These are phyloP conservation scores for Athrips mouffetella DNA, from an alignment of 2,888 invertebrate genomes.

Conservation along the genomic window DNA sequence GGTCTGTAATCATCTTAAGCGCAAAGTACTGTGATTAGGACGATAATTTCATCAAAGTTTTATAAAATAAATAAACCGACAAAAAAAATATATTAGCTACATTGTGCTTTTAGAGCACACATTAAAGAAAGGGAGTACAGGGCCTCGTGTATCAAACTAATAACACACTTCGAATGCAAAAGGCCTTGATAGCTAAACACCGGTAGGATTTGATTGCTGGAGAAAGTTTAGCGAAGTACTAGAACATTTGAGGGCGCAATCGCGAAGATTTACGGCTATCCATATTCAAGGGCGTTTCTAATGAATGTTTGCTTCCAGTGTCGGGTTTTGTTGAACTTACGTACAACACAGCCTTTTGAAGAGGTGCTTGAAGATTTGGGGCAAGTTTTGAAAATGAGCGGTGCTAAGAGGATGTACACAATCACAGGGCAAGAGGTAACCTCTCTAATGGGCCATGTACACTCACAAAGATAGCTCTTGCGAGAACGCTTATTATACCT, in stretches of 20 bases:
- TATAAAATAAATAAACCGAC: too few species aligned
- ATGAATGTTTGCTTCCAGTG: slow-evolving; percentile 77
- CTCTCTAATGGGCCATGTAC: too few species aligned
- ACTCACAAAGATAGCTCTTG: too few species aligned
- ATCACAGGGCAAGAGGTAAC: slow-evolving; percentile 93
- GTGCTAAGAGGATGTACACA: slow-evolving; percentile 94
- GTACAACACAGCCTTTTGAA: slow-evolving; percentile 95
- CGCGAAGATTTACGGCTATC: slow-evolving; percentile 16
- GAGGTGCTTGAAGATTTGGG: slow-evolving; percentile 96
- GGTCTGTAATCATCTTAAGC: slow-evolving; percentile 9
- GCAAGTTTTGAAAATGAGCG: slow-evolving; percentile 93
- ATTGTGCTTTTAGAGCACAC: neutral
- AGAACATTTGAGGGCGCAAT: slow-evolving; percentile 30
- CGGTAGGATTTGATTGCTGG: slow-evolving; percentile 38
- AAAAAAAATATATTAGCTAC: neutral
- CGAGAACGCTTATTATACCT: neutral
- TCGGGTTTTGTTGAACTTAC: slow-evolving; percentile 92
- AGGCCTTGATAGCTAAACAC: slow-evolving; percentile 54
- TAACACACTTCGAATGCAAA: slow-evolving; percentile 44
- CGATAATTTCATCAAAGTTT: too few species aligned
- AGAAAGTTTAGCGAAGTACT: slow-evolving; percentile 35
- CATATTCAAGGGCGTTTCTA: slow-evolving; percentile 3
- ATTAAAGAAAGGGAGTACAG: neutral
- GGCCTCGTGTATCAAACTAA: slow-evolving; percentile 26
- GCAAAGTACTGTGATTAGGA: neutral